phyloP scores from a whole-genome alignment of 2,888 invertebrate species.

The Stegophylla sp. region DNA sequence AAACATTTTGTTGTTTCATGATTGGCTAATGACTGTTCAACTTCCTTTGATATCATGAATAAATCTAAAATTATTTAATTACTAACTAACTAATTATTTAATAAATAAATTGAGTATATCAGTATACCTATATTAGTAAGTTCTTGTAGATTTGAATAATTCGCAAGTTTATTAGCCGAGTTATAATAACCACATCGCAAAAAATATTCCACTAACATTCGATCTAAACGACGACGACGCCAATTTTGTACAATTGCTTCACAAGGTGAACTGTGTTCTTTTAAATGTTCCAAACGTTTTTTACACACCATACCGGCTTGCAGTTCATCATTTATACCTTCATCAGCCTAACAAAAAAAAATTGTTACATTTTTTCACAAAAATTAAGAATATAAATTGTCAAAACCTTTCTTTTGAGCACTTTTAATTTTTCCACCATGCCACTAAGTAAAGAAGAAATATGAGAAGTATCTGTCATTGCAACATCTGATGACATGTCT shows the following conservation, averaged over 20 bases:
- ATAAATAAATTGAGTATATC: neutral
- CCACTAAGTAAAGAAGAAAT: conserved; percentile 83
- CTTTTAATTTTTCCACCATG: conserved; percentile 86
- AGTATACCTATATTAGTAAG: conserved; percentile 84
- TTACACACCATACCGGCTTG: conserved; percentile 91
- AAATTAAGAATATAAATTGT: neutral
- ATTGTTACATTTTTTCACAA: conserved; percentile 17
- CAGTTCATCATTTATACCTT: conserved; percentile 89
- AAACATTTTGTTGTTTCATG: conserved; percentile 88
- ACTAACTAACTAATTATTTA: neutral
- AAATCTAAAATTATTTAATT: conserved; percentile 70
- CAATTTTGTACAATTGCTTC: conserved; percentile 74
- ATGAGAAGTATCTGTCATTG: conserved; percentile 71
- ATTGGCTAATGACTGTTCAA: conserved; percentile 82
- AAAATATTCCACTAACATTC: conserved; percentile 97
- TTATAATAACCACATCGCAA: conserved; percentile 94
- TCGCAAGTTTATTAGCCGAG: conserved; percentile 86
- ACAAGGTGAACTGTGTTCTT: conserved; percentile 71
- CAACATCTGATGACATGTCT: conserved; percentile 71
- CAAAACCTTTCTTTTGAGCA: conserved; percentile 82
- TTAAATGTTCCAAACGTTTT: conserved; percentile 88
- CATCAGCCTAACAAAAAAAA: conserved; percentile 73
- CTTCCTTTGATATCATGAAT: conserved; percentile 81
- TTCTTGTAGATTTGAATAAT: conserved; percentile 80
- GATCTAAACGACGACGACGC: conserved; percentile 85